Evolutionary conservation across 1,140 invertebrate genomes (phyloP), one percentile per base, ranked within the genome.

Genomic region (Zaprionus tsacasi): DNA sequence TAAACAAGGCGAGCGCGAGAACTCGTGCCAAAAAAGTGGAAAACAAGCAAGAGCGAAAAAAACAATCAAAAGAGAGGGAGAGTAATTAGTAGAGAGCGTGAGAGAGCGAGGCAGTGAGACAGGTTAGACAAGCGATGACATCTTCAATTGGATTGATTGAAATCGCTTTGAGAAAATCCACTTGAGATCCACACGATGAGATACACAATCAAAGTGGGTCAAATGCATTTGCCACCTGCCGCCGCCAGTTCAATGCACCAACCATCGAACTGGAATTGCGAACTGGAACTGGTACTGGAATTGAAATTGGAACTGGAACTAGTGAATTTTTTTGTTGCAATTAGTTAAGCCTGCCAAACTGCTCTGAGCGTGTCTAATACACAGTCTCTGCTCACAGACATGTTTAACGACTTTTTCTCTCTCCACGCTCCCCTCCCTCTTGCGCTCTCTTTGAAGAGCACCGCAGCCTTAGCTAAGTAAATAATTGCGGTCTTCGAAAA

Each of bases 81-180:
- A 15, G 60, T 6, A 4, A 27, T 1, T 27, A 27, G 27, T 30
- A 11, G 25, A 17, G 36, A 70, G 17, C 35, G 54, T 35, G 27
- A 35, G 40, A 40, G 38, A 61, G 25, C 11, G 52, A 33, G 6
- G n/a, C 1, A 17, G 36, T 17, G 45, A 17, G n/a, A 8, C 17
- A 5, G 52, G 43, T 59, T 63, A 57, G 72, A 70, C 64, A 70
- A 36, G 36, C 54, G 72, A 83, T 82, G 81, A 82, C 80, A 78
- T 76, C 76, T 78, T 70, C 76, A 82, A 82, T 82, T 82, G 71
- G 76, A 50, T 80, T 79, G 59, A 72, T 80, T 79, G 59, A 72
- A 82, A 83, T 82, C 71, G 80, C 63, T 59, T 79, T 54, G 33
- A 70, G 33, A 70, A 79, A 61, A 61, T 50, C 55, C 40, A 68